Conservation (phyloP, 2,797 vertebrate genomes). For the Oophaga sylvatica region DNA sequence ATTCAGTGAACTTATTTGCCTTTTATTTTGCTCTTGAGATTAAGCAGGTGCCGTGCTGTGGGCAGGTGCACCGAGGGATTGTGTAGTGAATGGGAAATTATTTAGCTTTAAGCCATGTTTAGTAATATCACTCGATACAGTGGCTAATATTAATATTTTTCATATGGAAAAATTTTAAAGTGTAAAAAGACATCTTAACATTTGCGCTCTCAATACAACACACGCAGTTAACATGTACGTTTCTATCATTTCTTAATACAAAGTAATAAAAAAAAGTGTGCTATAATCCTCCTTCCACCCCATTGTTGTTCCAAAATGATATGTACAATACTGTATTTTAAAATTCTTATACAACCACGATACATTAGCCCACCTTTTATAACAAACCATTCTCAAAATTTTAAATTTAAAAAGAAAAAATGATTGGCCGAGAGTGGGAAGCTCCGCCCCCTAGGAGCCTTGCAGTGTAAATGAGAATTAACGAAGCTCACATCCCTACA, state of each 20-base stretch:
- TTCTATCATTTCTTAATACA: background rate
- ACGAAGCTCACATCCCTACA: background rate
- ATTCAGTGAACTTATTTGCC: slow-evolving; percentile 9
- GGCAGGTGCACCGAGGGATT: slow-evolving; percentile 20
- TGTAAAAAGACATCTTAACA: background rate
- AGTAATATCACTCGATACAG: background rate
- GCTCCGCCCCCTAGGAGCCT: too few species aligned
- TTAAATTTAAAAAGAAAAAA: too few species aligned
- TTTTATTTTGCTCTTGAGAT: background rate
- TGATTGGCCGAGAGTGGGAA: too few species aligned
- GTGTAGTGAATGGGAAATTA: background rate
- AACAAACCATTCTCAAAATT: too few species aligned
- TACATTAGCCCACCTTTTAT: too few species aligned
- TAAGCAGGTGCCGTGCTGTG: background rate
- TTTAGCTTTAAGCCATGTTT: background rate
- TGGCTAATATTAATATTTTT: too few species aligned
- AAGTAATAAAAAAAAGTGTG: too few species aligned
- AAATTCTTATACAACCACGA: too few species aligned
- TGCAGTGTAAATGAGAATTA: too few species aligned
- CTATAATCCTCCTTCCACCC: too few species aligned
- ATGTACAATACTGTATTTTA: too few species aligned
- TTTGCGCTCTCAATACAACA: background rate
- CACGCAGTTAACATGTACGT: background rate
- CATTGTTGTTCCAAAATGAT: too few species aligned
- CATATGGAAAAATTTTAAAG: background rate